Percentiles rank a stretch among this genome's conserved stretches.
Conservation (phyloP, 2,113 vertebrate genomes). For the Marmota flaviventris region DNA sequence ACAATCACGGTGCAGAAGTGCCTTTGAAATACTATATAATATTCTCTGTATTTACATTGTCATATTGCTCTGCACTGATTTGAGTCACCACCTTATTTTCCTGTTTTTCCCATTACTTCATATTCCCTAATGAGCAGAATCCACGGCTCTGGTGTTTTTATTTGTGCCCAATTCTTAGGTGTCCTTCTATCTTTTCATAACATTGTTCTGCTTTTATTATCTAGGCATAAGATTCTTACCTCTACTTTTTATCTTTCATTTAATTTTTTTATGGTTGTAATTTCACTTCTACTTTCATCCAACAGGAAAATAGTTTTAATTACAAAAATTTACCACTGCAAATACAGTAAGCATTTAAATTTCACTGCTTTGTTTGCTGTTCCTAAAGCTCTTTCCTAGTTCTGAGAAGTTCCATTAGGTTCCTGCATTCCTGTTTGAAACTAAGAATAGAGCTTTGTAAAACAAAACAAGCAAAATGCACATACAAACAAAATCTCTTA, state of each 20-base stretch:
- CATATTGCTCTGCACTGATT: background rate
- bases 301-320: background rate
- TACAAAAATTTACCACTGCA: background rate
- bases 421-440: background rate
- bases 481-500: background rate
- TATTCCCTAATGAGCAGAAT: background rate
- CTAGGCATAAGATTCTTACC: background rate
- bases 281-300: background rate
- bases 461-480: background rate
- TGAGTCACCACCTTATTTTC: background rate
- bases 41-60: background rate
- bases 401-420: background rate
- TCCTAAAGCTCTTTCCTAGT: background rate
- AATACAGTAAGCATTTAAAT: background rate
- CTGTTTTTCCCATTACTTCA: background rate
- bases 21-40: background rate
- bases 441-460: background rate
- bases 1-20: background rate
- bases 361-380: background rate
- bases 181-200: fast-evolving
- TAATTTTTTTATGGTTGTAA: background rate
- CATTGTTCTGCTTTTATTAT: background rate
- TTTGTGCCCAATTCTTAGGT: background rate
- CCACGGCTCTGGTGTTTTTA: background rate
- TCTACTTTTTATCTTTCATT: background rate